phyloP scores from a whole-genome alignment of 2,113 vertebrate genomes.

The Thamnophis sirtalis region DNA sequence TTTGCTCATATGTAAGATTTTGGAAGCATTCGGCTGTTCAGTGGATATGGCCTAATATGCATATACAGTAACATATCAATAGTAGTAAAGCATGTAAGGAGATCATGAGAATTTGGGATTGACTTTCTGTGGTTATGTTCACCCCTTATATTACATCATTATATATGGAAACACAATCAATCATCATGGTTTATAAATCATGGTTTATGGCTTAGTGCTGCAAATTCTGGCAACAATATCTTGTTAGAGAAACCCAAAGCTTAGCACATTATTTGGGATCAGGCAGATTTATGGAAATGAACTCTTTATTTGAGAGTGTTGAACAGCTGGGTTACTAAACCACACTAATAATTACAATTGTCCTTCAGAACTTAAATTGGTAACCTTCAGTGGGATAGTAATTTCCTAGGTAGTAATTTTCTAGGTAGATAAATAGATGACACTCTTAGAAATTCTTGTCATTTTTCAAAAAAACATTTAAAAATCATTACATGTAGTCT shows the following conservation, averaged over 20 bases:
- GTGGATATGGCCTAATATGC: neutral
- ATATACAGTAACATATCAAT: neutral
- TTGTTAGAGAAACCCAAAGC: neutral
- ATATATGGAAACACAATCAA: neutral
- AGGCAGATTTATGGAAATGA: neutral
- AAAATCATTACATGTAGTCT: neutral
- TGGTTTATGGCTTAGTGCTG: neutral
- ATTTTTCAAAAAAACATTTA: neutral
- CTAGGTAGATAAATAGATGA: neutral
- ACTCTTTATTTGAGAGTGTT: neutral
- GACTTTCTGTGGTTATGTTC: neutral
- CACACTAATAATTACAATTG: neutral
- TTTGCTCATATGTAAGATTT: neutral
- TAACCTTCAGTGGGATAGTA: neutral
- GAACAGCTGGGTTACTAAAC: neutral
- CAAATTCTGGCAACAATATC: neutral
- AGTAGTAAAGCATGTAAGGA: neutral
- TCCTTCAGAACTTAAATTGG: neutral
- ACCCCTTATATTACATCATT: neutral
- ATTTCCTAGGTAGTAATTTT: neutral
- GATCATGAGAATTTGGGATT: neutral
- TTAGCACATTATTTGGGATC: neutral
- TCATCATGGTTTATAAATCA: neutral
- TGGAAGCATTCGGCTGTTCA: neutral
- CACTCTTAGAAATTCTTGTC: neutral